phyloP scores from a whole-genome alignment of 2,888 invertebrate genomes.

The Chymomyza fuscimana region DNA sequence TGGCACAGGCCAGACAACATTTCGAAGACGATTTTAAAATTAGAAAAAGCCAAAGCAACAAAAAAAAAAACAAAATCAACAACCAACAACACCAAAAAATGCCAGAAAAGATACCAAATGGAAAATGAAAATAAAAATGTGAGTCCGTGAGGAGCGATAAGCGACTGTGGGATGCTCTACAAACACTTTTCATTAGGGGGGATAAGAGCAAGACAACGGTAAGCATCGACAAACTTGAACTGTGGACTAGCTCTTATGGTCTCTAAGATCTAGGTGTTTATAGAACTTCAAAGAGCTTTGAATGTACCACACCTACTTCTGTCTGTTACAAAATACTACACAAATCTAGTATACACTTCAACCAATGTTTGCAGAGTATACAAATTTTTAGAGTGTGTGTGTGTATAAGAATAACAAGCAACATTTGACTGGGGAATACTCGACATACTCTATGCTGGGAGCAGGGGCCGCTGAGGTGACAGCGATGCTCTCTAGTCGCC shows the following conservation, averaged over 20 bases:
- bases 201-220: no score
- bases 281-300: no score
- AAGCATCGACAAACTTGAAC: no score
- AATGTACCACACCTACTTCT: no score
- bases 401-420: slow-evolving; percentile 49
- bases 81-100: slow-evolving; percentile 23
- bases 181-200: no score
- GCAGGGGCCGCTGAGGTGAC: background rate
- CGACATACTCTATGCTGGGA: slow-evolving; percentile 21
- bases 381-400: background rate
- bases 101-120: slow-evolving; percentile 41
- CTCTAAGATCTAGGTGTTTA: no score
- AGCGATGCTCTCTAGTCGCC: slow-evolving; percentile 42
- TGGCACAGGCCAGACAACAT: slow-evolving; percentile 54
- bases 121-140: slow-evolving; percentile 63
- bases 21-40: slow-evolving; percentile 70
- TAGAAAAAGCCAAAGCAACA: slow-evolving; percentile 49
- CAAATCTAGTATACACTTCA: no score
- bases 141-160: no score
- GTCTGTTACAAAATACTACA: no score
- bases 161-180: no score
- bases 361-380: background rate
- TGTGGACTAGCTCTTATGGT: no score
- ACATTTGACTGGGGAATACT: slow-evolving; percentile 58
- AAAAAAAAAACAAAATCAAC: slow-evolving; percentile 18